Evolutionary conservation across 2,113 vertebrate species (phyloP).

Genomic region (Arenaria interpres): DNA sequence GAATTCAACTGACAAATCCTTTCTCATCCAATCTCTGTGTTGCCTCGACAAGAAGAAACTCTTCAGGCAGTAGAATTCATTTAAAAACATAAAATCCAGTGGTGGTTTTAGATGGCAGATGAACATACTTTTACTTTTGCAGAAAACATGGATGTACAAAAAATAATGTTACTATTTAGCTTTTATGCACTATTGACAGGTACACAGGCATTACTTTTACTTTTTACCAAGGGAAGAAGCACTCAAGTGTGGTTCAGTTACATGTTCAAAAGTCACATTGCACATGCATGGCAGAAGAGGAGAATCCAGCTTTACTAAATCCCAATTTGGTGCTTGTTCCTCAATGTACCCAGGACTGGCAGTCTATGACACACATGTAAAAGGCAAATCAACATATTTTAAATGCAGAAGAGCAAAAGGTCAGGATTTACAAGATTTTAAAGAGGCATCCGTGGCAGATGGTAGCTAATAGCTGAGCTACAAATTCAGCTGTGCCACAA

Average conservation of each 20-base stretch:
- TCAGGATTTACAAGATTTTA: neutral
- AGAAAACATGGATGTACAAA: neutral
- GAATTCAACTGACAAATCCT: neutral
- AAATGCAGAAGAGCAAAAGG: neutral
- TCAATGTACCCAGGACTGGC: neutral
- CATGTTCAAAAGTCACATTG: neutral
- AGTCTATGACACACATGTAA: neutral
- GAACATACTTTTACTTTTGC: rapidly evolving
- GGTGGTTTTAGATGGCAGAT: neutral
- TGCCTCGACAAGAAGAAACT: neutral
- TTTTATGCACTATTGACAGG: neutral
- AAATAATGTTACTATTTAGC: neutral
- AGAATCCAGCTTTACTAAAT: neutral
- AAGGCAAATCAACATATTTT: neutral
- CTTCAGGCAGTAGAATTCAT: neutral
- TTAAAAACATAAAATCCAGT: neutral
- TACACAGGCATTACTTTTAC: neutral
- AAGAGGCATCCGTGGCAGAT: neutral
- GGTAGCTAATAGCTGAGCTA: neutral
- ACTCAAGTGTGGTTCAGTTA: neutral
- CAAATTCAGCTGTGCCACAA: neutral
- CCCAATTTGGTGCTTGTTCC: neutral
- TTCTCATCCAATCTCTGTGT: rapidly evolving
- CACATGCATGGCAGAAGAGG: neutral
- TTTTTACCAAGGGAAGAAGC: neutral